Conservation (phyloP, 2,888 invertebrate genomes). For the Mimachlamys varia region DNA sequence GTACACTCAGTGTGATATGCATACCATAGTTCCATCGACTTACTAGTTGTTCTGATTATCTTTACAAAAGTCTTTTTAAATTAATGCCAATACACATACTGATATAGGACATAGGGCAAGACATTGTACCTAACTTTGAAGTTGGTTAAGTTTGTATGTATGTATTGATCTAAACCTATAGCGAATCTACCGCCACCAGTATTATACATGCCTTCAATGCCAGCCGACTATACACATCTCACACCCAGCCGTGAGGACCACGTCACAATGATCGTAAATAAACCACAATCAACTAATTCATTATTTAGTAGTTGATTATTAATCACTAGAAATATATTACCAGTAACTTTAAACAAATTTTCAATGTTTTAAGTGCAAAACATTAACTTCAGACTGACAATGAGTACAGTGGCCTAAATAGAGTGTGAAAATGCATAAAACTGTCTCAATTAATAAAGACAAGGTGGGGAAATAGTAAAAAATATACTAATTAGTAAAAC, state of each 20-base stretch:
- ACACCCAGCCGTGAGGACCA: too few species aligned
- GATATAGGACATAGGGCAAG: background rate
- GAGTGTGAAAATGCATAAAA: background rate
- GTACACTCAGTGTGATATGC: background rate
- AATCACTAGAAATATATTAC: background rate
- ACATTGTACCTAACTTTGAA: slow-evolving; percentile 34
- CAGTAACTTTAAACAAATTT: background rate
- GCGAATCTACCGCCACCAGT: background rate
- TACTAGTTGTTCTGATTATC: background rate
- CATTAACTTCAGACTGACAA: background rate
- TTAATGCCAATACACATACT: slow-evolving; percentile 8
- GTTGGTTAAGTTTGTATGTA: slow-evolving; percentile 10
- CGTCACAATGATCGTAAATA: background rate
- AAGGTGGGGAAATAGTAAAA: background rate
- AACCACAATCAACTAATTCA: background rate
- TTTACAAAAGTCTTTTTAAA: slow-evolving; percentile 11
- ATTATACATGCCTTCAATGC: background rate
- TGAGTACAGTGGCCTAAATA: too few species aligned
- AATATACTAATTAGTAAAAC: too few species aligned
- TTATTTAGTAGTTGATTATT: background rate
- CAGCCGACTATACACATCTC: background rate
- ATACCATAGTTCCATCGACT: slow-evolving; percentile 2
- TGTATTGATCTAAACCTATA: slow-evolving; percentile 1
- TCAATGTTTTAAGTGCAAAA: background rate
- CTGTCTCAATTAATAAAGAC: background rate